Conservation (phyloP, 1,140 invertebrate genomes). For the Drosophila punjabiensis region DNA sequence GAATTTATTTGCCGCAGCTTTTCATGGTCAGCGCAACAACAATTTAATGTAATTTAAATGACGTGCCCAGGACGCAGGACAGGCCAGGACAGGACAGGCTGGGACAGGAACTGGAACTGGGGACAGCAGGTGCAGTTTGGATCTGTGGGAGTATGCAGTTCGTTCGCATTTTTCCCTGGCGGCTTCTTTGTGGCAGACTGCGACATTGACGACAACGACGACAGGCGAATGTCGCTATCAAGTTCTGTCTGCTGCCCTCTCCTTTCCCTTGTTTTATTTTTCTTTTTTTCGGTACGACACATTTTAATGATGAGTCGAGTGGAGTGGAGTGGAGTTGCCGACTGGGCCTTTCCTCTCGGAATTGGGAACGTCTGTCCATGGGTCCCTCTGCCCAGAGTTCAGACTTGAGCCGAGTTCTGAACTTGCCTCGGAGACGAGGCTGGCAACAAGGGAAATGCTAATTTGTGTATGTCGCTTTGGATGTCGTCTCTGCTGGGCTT, state of each 20-base stretch:
- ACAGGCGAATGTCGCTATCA: slow-evolving; percentile 78
- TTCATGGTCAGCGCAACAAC: slow-evolving; percentile 81
- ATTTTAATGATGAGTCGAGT: slow-evolving; percentile 81
- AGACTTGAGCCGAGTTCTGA: slow-evolving; percentile 23
- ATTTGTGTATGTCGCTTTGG: slow-evolving; percentile 78
- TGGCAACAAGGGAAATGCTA: slow-evolving; percentile 81
- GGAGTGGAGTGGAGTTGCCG: slow-evolving; percentile 17
- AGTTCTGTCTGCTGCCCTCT: slow-evolving; percentile 55
- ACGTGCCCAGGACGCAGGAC: slow-evolving; percentile 78
- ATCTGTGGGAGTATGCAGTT: slow-evolving; percentile 77
- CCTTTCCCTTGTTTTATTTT: slow-evolving; percentile 1
- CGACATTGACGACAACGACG: slow-evolving; percentile 77
- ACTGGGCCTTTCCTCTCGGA: slow-evolving; percentile 52
- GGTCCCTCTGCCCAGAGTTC: slow-evolving; percentile 25
- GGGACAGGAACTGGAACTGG: slow-evolving; percentile 36
- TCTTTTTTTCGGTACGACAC: slow-evolving; percentile 66
- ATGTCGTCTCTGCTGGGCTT: slow-evolving; percentile 40
- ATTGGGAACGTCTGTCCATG: slow-evolving; percentile 40
- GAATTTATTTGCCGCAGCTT: slow-evolving; percentile 84
- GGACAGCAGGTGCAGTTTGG: slow-evolving; percentile 60
- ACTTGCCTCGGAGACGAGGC: slow-evolving; percentile 24
- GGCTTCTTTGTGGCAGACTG: slow-evolving; percentile 59
- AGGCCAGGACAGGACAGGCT: slow-evolving; percentile 26
- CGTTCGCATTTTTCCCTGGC: slow-evolving; percentile 77
- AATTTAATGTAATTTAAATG: slow-evolving; percentile 85